A percentile compares a stretch with the other conserved stretches of the same genome.
phyloP scores from a whole-genome alignment of 1,140 invertebrate genomes.

The Drosophila quadrilineata region DNA sequence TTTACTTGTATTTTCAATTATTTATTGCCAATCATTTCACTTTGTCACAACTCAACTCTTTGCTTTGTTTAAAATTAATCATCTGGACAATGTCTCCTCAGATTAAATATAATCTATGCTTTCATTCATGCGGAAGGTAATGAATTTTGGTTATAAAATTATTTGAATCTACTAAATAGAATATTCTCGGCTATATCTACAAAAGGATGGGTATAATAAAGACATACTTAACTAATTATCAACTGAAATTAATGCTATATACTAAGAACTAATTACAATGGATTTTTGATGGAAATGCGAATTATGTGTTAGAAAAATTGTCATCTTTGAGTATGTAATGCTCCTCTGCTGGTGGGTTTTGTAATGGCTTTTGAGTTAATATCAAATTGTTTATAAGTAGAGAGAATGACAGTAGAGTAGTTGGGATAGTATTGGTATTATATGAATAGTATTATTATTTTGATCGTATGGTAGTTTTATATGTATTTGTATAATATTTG shows the following conservation, averaged over 20 bases:
- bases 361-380: constrained; percentile 25
- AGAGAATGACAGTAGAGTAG: constrained; percentile 4
- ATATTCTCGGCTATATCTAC: too few relatives aligned
- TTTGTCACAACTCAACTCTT: constrained; percentile 14
- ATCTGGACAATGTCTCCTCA: background rate
- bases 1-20: background rate
- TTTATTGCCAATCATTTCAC: constrained; percentile 31
- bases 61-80: background rate
- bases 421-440: constrained; percentile 3
- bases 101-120: background rate
- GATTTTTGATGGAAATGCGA: background rate
- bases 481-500: constrained; percentile 21
- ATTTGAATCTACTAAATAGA: too few relatives aligned
- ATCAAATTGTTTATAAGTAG: constrained; percentile 6
- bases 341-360: constrained; percentile 39
- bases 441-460: background rate
- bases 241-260: too few relatives aligned
- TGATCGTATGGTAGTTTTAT: constrained; percentile 27
- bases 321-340: too few relatives aligned
- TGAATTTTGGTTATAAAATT: background rate
- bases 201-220: too few relatives aligned
- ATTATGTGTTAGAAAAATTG: background rate
- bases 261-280: too few relatives aligned
- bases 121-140: too few relatives aligned
- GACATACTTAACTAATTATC: too few relatives aligned